Percentiles rank a stretch among this genome's conserved stretches.
These are phyloP conservation scores for Numenius phaeopus DNA, from an alignment of 2,797 vertebrate species.

Conservation along the genomic window DNA sequence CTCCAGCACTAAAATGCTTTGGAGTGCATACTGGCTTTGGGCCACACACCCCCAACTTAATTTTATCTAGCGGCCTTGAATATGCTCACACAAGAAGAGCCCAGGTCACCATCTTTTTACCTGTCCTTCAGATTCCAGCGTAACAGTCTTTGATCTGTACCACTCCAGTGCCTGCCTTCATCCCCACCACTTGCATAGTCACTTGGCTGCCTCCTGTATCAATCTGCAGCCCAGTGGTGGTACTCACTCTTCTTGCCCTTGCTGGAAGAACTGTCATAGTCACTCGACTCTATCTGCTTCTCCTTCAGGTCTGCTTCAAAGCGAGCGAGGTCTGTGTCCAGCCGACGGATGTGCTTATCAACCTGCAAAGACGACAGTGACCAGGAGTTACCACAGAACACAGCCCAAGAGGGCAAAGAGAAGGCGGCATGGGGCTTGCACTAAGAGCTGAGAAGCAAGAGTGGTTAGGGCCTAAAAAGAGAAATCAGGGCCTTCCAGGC, in stretches of 20 bases:
- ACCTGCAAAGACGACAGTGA: conserved; percentile 79
- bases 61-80: neutral
- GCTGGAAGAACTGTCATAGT: conserved; percentile 96
- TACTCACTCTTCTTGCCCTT: conserved; percentile 95
- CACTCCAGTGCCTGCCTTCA: conserved; percentile 65
- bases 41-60: neutral
- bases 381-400: neutral
- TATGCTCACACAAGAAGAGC: conserved; percentile 6
- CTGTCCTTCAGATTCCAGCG: conserved; percentile 60
- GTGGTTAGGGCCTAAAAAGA: neutral
- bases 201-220: conserved; percentile 56
- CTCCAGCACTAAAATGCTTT: neutral
- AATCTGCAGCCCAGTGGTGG: conserved; percentile 59
- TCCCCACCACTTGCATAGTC: conserved; percentile 58
- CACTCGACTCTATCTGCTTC: conserved; percentile 96
- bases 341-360: conserved; percentile 96
- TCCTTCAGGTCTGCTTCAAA: conserved; percentile 98
- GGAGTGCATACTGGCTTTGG: neutral
- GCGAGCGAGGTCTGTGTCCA: conserved; percentile 96
- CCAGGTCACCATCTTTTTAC: conserved; percentile 51
- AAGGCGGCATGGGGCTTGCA: neutral
- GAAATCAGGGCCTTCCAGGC: neutral
- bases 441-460: neutral
- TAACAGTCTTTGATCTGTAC: conserved; percentile 59
- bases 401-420: neutral